Evolutionary conservation across 2,888 invertebrate genomes (phyloP).

Genomic region (Melipona bicolor): DNA sequence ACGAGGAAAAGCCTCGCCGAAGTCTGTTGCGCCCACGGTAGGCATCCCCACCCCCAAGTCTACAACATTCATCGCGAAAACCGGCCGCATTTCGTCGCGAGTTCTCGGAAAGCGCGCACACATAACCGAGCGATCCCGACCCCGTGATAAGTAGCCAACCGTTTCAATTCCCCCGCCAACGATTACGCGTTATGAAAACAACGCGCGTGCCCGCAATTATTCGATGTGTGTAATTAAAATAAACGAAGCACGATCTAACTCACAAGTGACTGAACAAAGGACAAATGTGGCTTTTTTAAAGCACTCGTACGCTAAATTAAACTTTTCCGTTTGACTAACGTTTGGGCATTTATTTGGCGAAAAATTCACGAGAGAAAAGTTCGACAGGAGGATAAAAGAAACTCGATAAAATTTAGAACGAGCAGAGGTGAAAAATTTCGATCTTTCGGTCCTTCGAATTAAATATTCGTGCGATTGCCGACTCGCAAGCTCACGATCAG

Average conservation of each 20-base stretch:
- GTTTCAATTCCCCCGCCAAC: not conserved
- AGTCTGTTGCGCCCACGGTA: slow-evolving; percentile 31
- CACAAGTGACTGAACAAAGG: not conserved
- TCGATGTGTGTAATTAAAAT: not conserved
- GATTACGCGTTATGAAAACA: not conserved
- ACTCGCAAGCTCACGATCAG: not conserved
- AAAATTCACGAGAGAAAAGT: too few species aligned
- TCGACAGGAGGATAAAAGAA: too few species aligned
- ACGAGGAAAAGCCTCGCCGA: slow-evolving; percentile 37
- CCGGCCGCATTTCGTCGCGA: slow-evolving; percentile 70
- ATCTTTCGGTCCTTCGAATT: not conserved
- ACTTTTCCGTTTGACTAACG: not conserved
- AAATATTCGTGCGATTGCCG: not conserved
- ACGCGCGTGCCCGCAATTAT: not conserved
- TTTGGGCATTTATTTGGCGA: not conserved
- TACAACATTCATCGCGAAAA: slow-evolving; percentile 64
- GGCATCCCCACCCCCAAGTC: slow-evolving; percentile 33
- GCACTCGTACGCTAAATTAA: too few species aligned
- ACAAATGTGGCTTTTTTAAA: not conserved
- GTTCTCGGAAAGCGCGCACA: slow-evolving; percentile 60
- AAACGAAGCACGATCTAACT: not conserved
- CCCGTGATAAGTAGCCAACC: too few species aligned
- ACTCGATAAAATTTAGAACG: too few species aligned
- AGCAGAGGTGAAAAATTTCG: not conserved
- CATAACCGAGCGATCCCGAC: slow-evolving; percentile 8